Evolutionary conservation across 2,888 invertebrate genomes (phyloP).

Genomic region (Kuschelorhynchus macadamiae): DNA sequence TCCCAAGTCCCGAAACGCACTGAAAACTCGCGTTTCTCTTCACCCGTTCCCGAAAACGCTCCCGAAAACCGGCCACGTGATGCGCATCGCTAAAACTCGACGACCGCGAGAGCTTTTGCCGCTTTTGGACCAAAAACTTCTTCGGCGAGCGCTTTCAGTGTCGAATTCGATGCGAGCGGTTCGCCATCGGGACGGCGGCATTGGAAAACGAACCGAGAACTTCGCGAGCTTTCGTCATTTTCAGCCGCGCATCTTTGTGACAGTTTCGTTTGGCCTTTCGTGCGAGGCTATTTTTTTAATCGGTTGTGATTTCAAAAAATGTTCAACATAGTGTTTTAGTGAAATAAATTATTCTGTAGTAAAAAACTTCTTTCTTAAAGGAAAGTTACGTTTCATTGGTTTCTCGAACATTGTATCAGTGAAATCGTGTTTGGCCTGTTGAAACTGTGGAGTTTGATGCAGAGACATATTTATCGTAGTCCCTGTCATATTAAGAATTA

Average conservation of each 20-base stretch:
- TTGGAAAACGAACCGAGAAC: not conserved
- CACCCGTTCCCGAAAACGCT: constrained; percentile 11
- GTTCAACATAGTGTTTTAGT: not conserved
- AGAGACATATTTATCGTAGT: no score
- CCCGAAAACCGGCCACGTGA: constrained; percentile 15
- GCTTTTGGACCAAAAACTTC: constrained; percentile 20
- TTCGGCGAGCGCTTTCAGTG: constrained; percentile 9
- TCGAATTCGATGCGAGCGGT: not conserved
- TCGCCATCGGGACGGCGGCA: constrained; percentile 2
- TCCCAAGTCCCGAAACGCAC: not conserved
- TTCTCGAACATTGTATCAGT: no score
- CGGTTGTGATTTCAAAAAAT: no score
- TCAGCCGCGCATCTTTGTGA: no score
- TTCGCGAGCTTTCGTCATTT: not conserved
- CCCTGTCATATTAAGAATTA: no score
- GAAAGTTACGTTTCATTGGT: no score
- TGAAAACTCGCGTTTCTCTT: not conserved
- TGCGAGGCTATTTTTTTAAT: no score
- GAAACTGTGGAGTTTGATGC: no score
- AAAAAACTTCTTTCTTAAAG: no score
- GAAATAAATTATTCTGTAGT: not conserved
- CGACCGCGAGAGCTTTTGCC: constrained; percentile 8
- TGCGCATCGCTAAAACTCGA: constrained; percentile 14
- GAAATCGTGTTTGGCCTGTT: no score
- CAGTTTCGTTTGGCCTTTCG: no score